Base-by-base conservation (phyloP, 2,888 invertebrate species). In the Leptogaster cylindrica region DNA sequence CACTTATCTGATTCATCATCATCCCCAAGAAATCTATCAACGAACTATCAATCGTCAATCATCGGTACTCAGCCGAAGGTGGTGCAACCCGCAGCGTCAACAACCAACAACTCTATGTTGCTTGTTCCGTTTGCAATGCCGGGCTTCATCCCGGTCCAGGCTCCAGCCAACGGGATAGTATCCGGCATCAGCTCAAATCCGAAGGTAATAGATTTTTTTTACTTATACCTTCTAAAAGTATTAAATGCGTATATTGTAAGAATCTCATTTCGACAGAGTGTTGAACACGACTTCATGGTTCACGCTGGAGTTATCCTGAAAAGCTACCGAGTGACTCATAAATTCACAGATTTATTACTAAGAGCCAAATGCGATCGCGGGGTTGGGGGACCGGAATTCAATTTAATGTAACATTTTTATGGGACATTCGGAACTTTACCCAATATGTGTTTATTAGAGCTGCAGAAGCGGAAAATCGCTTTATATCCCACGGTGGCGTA, bases 111-210 rank as follows among this genome's bases (percentile, higher is more conserved):
- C 75, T 67, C 72, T 65, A 77, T 78, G 78, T 68, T 76, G 7
- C 71, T 78, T 61, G 70, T 78, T 63, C 78, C 78, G 18, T 76
- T 78, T 39, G 75, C 76, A 20, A 48, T 77, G 44, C 76, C 76
- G 68, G 73, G 75, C 52, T 74, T 73, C 68, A 71, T 72, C 69
- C 73, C 73, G 71, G 68, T 73, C 52, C 73, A 72, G 69, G n/a
- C 63, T 25, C 16, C 52, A 27, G 31, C 63, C 12, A 58, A 33
- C 55, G 72, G 70, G 55, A 72, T 68, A 68, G 69, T 70, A 31
- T 52, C 70, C 20, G 14, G 61, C 28, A 66, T 67, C 67, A 73
- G 72, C 51, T 69, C 70, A n/a, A 76, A 76, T 73, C 75, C 77
- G 67, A 74, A 75, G 76, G 79, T 79, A 72, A 78, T 66, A 65